Evolutionary conservation across 2,888 invertebrate species (phyloP).

Genomic region (Pristionchus japonicus): DNA sequence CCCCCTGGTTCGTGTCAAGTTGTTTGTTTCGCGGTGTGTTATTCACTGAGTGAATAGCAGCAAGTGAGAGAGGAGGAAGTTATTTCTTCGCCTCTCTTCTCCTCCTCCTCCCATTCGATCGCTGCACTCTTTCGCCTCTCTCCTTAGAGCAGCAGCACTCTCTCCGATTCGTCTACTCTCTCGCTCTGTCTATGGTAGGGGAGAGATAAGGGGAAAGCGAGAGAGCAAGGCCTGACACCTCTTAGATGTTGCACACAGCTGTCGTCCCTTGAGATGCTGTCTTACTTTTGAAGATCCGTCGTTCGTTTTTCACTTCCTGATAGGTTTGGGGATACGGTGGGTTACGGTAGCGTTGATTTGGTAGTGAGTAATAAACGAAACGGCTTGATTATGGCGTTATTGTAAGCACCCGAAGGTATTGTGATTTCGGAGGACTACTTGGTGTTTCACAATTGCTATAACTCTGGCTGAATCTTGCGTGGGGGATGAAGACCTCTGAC

Average conservation of each 20-base stretch:
- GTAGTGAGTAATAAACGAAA: too few relatives aligned
- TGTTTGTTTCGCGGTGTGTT: conserved; percentile 39
- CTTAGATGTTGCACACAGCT: conserved; percentile 14
- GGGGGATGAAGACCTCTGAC: not conserved
- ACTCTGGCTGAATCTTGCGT: not conserved
- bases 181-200: not conserved
- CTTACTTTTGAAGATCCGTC: not conserved
- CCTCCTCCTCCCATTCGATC: conserved; percentile 31
- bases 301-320: conserved; percentile 22
- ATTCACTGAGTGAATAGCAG: conserved; percentile 12
- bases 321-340: not conserved
- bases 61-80: conserved; percentile 24
- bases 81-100: conserved; percentile 32
- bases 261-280: not conserved
- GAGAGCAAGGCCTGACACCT: not conserved
- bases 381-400: too few relatives aligned
- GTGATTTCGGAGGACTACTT: too few relatives aligned
- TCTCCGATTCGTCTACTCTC: not conserved
- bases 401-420: too few relatives aligned
- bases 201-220: not conserved
- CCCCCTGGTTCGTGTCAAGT: not conserved
- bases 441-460: not conserved
- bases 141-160: not conserved
- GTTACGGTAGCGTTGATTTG: not conserved
- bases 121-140: not conserved